Evolutionary conservation across 2,888 invertebrate genomes (phyloP).

Genomic region (Ochropacha duplaris): DNA sequence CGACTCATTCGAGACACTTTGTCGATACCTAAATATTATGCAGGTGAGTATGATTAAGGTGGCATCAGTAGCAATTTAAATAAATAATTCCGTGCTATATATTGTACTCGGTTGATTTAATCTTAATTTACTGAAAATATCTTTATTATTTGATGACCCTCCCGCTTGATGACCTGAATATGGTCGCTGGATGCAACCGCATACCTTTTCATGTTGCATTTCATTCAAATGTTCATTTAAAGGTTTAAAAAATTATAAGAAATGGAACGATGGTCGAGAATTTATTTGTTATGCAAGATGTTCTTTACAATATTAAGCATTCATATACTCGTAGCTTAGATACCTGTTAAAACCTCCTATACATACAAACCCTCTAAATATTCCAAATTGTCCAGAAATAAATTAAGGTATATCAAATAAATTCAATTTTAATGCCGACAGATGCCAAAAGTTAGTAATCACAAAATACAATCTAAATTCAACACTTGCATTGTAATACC

Average conservation of each 20-base stretch:
- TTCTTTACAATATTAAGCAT: too few relatives aligned
- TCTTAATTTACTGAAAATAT: not conserved
- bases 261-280: too few relatives aligned
- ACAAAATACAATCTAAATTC: not conserved
- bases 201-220: not conserved
- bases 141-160: not conserved
- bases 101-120: not conserved
- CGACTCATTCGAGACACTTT: constrained; percentile 52
- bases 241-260: not conserved
- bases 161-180: not conserved
- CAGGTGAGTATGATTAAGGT: constrained; percentile 1
- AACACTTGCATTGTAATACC: not conserved
- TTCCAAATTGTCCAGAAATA: too few relatives aligned
- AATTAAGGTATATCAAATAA: too few relatives aligned
- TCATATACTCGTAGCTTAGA: too few relatives aligned
- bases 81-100: not conserved
- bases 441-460: not conserved
- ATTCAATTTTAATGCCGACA: not conserved
- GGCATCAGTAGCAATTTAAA: not conserved
- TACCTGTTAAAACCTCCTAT: too few relatives aligned
- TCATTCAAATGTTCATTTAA: not conserved
- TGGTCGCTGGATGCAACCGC: not conserved
- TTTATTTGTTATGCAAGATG: too few relatives aligned
- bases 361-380: too few relatives aligned
- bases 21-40: constrained; percentile 26